Base-by-base conservation (phyloP, 2,113 vertebrate genomes). In the Ciconia boyciana region DNA sequence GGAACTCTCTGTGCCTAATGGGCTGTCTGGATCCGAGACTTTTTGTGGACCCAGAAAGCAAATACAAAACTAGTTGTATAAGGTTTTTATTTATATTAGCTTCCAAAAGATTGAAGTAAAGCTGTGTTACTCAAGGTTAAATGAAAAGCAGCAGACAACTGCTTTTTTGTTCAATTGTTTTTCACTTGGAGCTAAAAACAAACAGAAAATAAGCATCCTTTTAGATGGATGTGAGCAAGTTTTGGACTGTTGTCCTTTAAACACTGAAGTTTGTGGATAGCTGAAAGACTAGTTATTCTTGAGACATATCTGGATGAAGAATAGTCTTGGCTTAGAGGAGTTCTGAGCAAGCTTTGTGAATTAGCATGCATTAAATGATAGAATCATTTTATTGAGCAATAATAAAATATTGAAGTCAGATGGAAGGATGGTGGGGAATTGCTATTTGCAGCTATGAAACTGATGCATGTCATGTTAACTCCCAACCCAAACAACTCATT, bases 391-490 rank as follows among this genome's bases (percentile, higher is more conserved):
- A 97, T 87, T 96, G 97, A 97, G 90, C 97, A 89, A 93, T 93
- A 90, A 78, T 82, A 62, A 96, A 95, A 91, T 87, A 71, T 75
- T 96, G 94, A 97, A 93, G 93, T 92, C 46, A 74, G 93, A 96
- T 92, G 77, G 90, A 90, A 91, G 93, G 94, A 60, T 93, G 87
- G 94, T 96, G 84, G 79, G 85, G 68, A 96, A 95, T 95, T 95
- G 85, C 92, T 96, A 31, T 96, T 93, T 94, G 82, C 87, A 85
- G 79, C 89, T 92, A 22, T 94, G 89, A 94, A 96, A 91, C 88
- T 81, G 86, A 97, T 94, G 89, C 68, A 83, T 97, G 97, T 97
- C 97, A 97, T 86, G 75, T 96, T 96, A 96, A 96, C 94, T 98
- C 97, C 93, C 97, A 98, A 61, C 94, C 87, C 95, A 94, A 97